phyloP scores from a whole-genome alignment of 2,113 vertebrate genomes.

The Plotosus lineatus region DNA sequence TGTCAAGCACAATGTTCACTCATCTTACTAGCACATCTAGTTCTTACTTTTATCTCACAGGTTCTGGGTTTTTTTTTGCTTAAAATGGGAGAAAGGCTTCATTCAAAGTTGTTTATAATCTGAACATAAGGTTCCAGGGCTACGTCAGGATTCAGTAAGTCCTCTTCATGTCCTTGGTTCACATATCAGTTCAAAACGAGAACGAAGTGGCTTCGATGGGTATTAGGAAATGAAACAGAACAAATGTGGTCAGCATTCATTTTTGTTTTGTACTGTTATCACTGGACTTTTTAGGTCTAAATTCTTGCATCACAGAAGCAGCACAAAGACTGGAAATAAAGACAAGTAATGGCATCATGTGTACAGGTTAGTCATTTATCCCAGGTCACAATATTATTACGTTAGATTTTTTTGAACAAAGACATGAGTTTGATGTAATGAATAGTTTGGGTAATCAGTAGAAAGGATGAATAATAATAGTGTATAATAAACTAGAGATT shows the following conservation, averaged over 20 bases:
- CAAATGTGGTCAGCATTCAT: background rate
- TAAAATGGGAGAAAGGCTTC: background rate
- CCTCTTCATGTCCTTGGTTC: background rate
- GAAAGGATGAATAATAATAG: no score
- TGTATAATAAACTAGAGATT: background rate
- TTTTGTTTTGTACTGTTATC: background rate
- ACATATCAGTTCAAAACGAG: no score
- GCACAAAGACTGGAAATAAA: background rate
- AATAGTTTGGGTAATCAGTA: background rate
- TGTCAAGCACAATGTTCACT: background rate
- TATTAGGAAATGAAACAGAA: background rate
- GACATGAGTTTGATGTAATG: background rate
- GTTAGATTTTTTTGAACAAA: background rate
- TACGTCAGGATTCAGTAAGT: background rate
- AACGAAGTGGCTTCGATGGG: background rate
- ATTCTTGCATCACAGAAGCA: background rate
- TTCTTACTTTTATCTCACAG: background rate
- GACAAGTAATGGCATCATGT: background rate
- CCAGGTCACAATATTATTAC: background rate
- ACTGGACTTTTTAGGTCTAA: background rate
- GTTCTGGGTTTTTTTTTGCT: background rate
- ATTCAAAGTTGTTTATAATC: background rate
- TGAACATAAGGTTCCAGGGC: background rate
- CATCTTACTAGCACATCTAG: background rate
- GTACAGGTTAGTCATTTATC: background rate